Conservation (phyloP, 2,797 vertebrate species). For the Microcaecilia unicolor region DNA sequence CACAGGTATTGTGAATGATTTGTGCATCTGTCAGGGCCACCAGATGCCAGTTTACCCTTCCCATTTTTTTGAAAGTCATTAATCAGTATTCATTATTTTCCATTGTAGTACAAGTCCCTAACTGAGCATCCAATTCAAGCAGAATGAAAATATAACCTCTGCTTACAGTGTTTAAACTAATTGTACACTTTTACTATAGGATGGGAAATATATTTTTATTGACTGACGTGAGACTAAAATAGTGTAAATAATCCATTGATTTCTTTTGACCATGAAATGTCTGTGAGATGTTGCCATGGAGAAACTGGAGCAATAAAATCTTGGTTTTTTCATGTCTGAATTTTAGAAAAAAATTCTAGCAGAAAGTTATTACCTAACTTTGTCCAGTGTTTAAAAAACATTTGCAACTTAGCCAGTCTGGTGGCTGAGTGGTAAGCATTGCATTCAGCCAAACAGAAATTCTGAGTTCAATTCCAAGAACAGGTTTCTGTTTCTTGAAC, state of each 20-base stretch:
- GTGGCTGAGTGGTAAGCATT: no score
- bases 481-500: no score
- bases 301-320: not conserved
- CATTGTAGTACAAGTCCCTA: constrained; percentile 15
- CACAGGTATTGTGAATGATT: constrained; percentile 12
- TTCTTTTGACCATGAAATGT: constrained; percentile 1
- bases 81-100: constrained; percentile 18
- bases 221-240: not conserved
- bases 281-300: not conserved
- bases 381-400: no score
- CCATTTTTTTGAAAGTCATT: constrained; percentile 11
- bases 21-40: constrained; percentile 24
- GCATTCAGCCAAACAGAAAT: no score
- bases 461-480: no score
- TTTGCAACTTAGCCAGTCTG: no score
- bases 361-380: no score
- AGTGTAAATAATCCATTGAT: not conserved
- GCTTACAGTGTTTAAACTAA: not conserved
- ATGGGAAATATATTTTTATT: not conserved
- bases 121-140: constrained; percentile 9
- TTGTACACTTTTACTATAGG: not conserved
- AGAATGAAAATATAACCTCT: constrained; percentile 3
- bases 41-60: constrained; percentile 26
- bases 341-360: no score
- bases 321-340: no score